A percentile compares a stretch with the other conserved stretches of the same genome.
Conservation (phyloP, 1,140 invertebrate genomes). For the Atta texana region DNA sequence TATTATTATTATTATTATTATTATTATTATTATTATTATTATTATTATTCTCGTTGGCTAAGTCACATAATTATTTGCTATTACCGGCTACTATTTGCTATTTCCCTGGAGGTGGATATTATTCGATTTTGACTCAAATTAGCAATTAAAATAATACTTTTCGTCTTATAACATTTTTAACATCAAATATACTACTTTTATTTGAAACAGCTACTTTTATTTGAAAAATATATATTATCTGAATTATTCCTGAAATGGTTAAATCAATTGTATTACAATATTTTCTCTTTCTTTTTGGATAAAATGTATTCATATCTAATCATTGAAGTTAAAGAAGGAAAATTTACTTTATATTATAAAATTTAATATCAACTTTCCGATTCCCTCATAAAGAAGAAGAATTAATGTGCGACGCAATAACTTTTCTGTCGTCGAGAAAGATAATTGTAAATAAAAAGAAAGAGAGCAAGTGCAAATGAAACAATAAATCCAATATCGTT, state of each 20-base stretch:
- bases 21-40: too few species aligned
- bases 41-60: neutral
- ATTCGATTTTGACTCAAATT: neutral
- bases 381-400: neutral
- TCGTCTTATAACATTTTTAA: neutral
- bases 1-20: too few species aligned
- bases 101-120: neutral
- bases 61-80: neutral
- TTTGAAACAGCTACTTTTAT: neutral
- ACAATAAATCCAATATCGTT: neutral
- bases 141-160: neutral
- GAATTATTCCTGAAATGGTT: neutral
- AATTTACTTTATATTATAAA: neutral
- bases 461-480: neutral
- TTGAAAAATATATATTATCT: neutral
- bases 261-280: neutral
- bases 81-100: too few species aligned
- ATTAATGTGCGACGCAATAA: neutral
- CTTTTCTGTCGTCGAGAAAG: neutral
- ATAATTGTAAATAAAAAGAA: constrained; percentile 2
- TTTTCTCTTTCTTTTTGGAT: neutral
- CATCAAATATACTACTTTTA: neutral
- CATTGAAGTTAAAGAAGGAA: neutral
- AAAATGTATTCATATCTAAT: neutral
- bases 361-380: constrained; percentile 14